Evolutionary conservation across 1,140 invertebrate genomes (phyloP).

Genomic region (Tenebrio molitor): DNA sequence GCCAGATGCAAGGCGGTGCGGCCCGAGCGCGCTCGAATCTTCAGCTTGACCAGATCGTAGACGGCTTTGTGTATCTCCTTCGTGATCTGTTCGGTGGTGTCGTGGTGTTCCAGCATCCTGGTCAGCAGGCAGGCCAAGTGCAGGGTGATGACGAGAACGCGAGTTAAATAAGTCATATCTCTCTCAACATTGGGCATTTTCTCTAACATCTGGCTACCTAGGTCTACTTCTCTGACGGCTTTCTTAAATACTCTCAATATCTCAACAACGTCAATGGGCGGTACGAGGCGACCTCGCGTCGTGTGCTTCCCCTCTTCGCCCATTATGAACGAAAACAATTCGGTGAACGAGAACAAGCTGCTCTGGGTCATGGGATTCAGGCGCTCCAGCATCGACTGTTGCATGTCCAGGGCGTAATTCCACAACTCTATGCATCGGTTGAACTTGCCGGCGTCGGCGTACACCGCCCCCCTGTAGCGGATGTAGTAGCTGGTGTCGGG

Average conservation of each 20-base stretch:
- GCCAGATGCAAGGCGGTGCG: constrained; percentile 88
- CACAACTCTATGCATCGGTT: constrained; percentile 92
- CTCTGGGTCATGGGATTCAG: constrained; percentile 95
- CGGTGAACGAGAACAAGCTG: constrained; percentile 92
- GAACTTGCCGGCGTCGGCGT: constrained; percentile 95
- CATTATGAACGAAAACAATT: constrained; percentile 96
- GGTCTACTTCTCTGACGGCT: constrained; percentile 79
- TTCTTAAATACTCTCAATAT: constrained; percentile 86
- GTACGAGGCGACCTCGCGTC: constrained; percentile 79
- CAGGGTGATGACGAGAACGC: constrained; percentile 88
- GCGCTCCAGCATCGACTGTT: constrained; percentile 93
- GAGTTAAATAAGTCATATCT: constrained; percentile 83
- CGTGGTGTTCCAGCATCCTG: constrained; percentile 71
- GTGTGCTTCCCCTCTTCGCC: constrained; percentile 79
- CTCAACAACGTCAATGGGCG: constrained; percentile 84
- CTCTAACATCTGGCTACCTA: constrained; percentile 69
- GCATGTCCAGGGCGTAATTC: constrained; percentile 98
- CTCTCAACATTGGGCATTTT: constrained; percentile 75
- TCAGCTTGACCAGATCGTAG: constrained; percentile 83
- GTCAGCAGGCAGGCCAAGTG: constrained; percentile 85
- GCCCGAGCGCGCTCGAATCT: constrained; percentile 76
- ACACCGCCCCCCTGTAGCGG: constrained; percentile 92
- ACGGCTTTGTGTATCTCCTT: constrained; percentile 74
- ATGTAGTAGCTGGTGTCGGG: constrained; percentile 98
- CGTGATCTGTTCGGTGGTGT: constrained; percentile 69